phyloP scores from a whole-genome alignment of 2,888 invertebrate species.

The Sycophila texana region DNA sequence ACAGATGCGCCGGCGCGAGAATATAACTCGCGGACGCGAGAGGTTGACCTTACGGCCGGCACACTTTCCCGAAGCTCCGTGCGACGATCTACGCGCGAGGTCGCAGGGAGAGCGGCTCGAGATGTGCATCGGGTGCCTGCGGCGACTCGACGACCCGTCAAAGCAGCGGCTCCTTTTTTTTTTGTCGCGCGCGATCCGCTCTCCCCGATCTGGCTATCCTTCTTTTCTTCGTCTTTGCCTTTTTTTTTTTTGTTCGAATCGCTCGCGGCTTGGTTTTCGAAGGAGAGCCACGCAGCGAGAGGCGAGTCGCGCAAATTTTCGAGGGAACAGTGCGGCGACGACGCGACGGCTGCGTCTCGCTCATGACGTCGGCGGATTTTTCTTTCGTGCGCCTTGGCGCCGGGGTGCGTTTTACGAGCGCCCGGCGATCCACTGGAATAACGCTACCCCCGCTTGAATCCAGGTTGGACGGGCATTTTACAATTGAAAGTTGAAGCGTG shows the following conservation, averaged over 20 bases:
- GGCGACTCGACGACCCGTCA: constrained; percentile 42
- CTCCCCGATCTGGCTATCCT: no score
- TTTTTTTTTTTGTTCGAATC: background rate
- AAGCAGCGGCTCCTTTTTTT: constrained; percentile 12
- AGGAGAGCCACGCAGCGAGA: background rate
- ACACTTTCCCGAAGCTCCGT: constrained; percentile 67
- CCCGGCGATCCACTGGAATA: no score
- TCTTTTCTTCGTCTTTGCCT: constrained; percentile 1
- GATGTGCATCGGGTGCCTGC: constrained; percentile 24
- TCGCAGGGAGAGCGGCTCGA: constrained; percentile 41
- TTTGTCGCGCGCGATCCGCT: background rate
- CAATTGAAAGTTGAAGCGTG: no score
- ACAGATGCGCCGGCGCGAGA: background rate
- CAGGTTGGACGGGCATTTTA: no score
- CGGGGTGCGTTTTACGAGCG: no score
- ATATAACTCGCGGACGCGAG: constrained; percentile 55
- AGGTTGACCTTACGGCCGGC: constrained; percentile 70
- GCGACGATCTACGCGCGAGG: constrained; percentile 48
- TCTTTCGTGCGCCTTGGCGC: no score
- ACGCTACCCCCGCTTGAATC: no score
- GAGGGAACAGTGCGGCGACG: background rate
- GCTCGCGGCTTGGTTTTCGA: constrained; percentile 17
- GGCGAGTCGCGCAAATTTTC: background rate
- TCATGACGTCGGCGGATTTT: background rate
- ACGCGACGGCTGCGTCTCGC: background rate